These are phyloP conservation scores for Drosophila paulistorum DNA, from an alignment of 1,140 invertebrate species.

Conservation along the genomic window DNA sequence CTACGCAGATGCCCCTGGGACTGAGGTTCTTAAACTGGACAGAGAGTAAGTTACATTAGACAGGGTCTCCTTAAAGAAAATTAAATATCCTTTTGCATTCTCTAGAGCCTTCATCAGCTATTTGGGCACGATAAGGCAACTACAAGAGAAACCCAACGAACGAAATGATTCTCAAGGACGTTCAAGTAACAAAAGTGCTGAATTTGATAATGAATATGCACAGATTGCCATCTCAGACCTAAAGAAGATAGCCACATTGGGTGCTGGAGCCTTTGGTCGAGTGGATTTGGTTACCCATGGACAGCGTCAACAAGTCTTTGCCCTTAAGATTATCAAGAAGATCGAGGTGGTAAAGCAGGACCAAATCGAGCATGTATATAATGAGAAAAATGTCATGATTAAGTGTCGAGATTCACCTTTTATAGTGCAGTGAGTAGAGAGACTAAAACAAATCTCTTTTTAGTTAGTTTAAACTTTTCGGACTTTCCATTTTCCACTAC, in stretches of 20 bases:
- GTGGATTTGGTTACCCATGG: conserved; percentile 91
- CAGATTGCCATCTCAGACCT: conserved; percentile 90
- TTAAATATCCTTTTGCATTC: background rate
- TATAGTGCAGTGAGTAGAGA: conserved; percentile 89
- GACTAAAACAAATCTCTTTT: no score
- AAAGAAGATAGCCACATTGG: conserved; percentile 92
- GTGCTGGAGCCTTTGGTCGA: conserved; percentile 96
- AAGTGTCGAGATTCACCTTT: conserved; percentile 89
- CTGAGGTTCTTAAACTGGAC: conserved; percentile 95
- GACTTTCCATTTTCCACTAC: conserved; percentile 2
- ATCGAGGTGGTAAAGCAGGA: conserved; percentile 95
- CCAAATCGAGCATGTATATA: conserved; percentile 96
- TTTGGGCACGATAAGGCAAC: conserved; percentile 83
- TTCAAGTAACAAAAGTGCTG: conserved; percentile 51
- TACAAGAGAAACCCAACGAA: conserved; percentile 61
- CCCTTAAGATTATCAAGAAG: conserved; percentile 96
- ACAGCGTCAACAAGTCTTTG: conserved; percentile 89
- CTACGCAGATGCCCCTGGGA: conserved; percentile 92
- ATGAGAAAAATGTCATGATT: conserved; percentile 96
- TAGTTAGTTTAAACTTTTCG: background rate
- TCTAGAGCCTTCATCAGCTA: conserved; percentile 84
- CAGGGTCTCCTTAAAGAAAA: background rate
- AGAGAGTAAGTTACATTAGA: conserved; percentile 86
- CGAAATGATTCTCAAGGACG: conserved; percentile 27
- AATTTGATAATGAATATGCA: conserved; percentile 86